Base-by-base conservation (phyloP, 2,797 vertebrate species). In the Lacerta bilineata region DNA sequence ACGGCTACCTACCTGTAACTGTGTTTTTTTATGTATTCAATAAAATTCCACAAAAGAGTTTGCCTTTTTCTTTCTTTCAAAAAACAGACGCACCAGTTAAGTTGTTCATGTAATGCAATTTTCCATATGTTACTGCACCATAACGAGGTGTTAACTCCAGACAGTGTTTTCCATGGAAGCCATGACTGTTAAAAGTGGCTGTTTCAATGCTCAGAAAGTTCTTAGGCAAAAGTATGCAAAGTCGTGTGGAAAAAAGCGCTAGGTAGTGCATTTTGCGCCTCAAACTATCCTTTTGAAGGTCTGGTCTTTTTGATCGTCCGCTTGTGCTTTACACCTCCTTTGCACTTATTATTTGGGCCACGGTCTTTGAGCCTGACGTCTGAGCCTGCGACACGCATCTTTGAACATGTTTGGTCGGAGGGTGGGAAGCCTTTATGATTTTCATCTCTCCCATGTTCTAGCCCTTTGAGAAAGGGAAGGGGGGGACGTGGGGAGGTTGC, bases 381-480 rank as follows among this genome's bases (percentile, higher is more conserved):
- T 77, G 29, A 29, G 69, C 50, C 80, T 46, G 41, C 27, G 15
- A 25, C 10, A 11, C 4, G 4, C 50, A 11, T 23, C 81, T 90
- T 81, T 85, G 86, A 90, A 69, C 33, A 61, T 18, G 77, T 29
- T 46, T 25, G 18, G 39, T 69, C 18, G n/a, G 79, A 81, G 33
- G 64, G 41, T 7, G 23, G 41, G 77, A 88, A 90, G 36, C 8
- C 50, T 25, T 8, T 25, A 1, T 3, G 36, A 29, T 39, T 80
- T 88, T 76, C 76, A 78, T 8, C 23, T 66, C n/a, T 13, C 17
- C 27, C 68, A 4, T 29, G 9, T 71, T 68, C 18, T 36, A 20
- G 46, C 20, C 29, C 20, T 61, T 64, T 36, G 29, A n/a, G 17
- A 80, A 15, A 27, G 27, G 23, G 76, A 33, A 79, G 20, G 50